Evolutionary conservation across 2,888 invertebrate species (phyloP).

Genomic region (Willowsia nigromaculata): DNA sequence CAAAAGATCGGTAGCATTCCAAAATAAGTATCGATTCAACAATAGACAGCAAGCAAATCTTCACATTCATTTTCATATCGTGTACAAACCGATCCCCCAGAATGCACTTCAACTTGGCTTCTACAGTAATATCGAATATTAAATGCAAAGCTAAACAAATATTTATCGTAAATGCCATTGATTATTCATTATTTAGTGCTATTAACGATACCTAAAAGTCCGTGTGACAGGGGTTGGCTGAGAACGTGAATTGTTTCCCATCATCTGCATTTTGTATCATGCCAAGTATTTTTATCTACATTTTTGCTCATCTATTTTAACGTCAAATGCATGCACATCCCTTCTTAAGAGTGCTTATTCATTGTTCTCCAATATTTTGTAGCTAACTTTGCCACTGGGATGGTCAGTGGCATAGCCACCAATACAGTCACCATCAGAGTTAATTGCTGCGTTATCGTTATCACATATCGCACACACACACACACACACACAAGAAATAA

Average conservation of each 20-base stretch:
- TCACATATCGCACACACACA: conserved; percentile 36
- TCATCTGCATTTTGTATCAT: conserved; percentile 41
- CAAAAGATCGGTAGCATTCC: neutral
- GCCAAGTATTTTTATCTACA: neutral
- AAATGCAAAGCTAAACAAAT: neutral
- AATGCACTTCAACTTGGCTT: neutral
- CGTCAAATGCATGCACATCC: neutral
- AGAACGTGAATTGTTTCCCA: conserved; percentile 54
- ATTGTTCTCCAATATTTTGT: conserved; percentile 60
- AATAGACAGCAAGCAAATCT: neutral
- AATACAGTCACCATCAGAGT: conserved; percentile 25
- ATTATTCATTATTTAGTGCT: conserved; percentile 56
- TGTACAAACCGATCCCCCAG: too few relatives aligned
- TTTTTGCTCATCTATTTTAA: conserved; percentile 10
- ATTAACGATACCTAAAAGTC: conserved; percentile 12
- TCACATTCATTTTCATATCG: neutral
- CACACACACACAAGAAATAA: too few relatives aligned
- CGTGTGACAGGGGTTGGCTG: conserved; percentile 57
- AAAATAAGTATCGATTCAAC: neutral
- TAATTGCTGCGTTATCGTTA: conserved; percentile 54
- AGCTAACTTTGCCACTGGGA: conserved; percentile 12
- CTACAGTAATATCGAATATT: too few relatives aligned
- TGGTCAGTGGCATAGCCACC: conserved; percentile 50
- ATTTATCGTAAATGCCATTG: conserved; percentile 59
- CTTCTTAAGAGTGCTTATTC: conserved; percentile 24